phyloP scores from a whole-genome alignment of 2,113 vertebrate species.

The Thermophis baileyi region DNA sequence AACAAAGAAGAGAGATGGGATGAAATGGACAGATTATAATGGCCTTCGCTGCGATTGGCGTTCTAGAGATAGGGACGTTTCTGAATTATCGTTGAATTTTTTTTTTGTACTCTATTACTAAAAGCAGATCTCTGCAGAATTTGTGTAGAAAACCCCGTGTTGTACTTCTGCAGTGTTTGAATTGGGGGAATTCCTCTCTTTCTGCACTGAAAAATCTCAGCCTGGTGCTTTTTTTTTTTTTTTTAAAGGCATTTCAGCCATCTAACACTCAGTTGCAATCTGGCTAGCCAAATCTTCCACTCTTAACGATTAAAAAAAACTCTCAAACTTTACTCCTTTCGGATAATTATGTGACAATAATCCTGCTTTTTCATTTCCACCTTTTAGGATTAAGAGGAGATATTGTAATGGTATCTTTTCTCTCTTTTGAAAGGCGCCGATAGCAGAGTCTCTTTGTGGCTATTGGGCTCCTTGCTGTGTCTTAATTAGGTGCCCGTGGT shows the following conservation, averaged over 20 bases:
- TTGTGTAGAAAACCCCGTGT: background rate
- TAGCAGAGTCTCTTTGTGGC: slow-evolving; percentile 50
- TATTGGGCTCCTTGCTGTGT: slow-evolving; percentile 33
- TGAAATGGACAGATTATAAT: background rate
- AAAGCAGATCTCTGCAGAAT: background rate
- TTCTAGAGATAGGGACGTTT: background rate
- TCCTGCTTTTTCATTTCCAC: slow-evolving; percentile 42
- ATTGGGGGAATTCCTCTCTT: background rate
- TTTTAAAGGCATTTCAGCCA: background rate
- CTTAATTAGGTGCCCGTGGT: slow-evolving; percentile 57
- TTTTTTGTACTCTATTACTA: too few relatives aligned
- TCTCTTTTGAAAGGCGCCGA: slow-evolving; percentile 30
- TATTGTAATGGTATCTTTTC: slow-evolving; percentile 39
- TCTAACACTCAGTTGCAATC: background rate
- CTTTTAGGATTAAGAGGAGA: slow-evolving; percentile 47
- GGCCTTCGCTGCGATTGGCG: background rate
- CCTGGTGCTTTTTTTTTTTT: too few relatives aligned
- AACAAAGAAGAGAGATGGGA: background rate
- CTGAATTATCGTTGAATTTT: background rate
- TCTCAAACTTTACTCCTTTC: background rate
- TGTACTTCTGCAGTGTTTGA: too few relatives aligned
- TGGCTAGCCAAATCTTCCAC: background rate
- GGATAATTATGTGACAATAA: background rate
- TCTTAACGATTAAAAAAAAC: background rate
- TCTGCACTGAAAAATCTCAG: too few relatives aligned